These are phyloP conservation scores for Melanargia galathea DNA, from an alignment of 2,888 invertebrate species.

Conservation along the genomic window DNA sequence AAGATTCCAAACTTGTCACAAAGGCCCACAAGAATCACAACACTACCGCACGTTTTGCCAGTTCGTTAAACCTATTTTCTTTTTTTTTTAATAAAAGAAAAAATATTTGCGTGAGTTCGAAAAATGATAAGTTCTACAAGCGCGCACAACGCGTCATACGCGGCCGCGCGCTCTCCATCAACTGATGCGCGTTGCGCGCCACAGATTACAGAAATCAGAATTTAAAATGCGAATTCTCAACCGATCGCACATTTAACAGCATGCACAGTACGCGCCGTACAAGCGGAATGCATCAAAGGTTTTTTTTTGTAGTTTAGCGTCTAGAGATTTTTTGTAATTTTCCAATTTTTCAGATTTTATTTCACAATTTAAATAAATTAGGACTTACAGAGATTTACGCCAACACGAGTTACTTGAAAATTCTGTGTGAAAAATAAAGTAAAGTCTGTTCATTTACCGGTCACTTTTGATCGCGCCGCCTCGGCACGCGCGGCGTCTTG, in stretches of 20 bases:
- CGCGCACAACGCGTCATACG: constrained; percentile 46
- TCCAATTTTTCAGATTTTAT: too few species aligned
- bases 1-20: constrained; percentile 34
- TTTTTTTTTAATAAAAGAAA: constrained; percentile 34
- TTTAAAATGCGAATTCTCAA: constrained; percentile 7
- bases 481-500: too few species aligned
- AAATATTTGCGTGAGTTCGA: constrained; percentile 42
- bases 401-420: too few species aligned
- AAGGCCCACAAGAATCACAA: constrained; percentile 43
- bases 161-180: constrained; percentile 49
- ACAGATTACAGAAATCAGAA: constrained; percentile 19
- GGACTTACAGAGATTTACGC: too few species aligned
- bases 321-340: too few species aligned
- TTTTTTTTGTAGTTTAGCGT: too few species aligned
- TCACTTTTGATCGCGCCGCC: too few species aligned
- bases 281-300: neutral
- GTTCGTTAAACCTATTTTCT: constrained; percentile 40
- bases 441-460: too few species aligned
- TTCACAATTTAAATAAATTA: too few species aligned
- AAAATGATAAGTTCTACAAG: constrained; percentile 34
- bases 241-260: constrained; percentile 2
- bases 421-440: too few species aligned
- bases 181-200: constrained; percentile 41
- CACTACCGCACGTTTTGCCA: constrained; percentile 41
- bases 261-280: neutral